Conservation (phyloP, 2,888 invertebrate species). For the Polydrusus cervinus region DNA sequence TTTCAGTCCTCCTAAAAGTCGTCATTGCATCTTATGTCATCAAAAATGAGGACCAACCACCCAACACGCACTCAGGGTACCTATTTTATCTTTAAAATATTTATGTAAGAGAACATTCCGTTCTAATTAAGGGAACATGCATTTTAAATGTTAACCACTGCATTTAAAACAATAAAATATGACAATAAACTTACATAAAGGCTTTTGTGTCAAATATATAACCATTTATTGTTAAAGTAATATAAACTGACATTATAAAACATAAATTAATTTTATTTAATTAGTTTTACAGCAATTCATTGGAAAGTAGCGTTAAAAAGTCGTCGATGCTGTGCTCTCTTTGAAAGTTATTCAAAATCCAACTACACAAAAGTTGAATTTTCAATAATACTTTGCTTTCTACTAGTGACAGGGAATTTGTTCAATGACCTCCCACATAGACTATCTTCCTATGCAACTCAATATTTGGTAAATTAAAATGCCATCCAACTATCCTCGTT, state of each 20-base stretch:
- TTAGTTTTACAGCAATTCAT: too few relatives aligned
- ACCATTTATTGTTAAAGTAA: background rate
- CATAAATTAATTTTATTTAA: background rate
- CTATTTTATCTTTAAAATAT: background rate
- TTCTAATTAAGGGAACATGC: conserved; percentile 5
- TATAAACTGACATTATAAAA: background rate
- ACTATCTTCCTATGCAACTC: too few relatives aligned
- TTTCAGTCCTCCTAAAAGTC: background rate
- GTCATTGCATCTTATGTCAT: background rate
- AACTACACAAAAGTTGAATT: too few relatives aligned
- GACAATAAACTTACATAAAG: conserved; percentile 30
- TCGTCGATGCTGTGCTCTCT: too few relatives aligned
- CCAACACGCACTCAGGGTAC: background rate
- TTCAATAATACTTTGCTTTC: too few relatives aligned
- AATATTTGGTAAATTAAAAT: too few relatives aligned
- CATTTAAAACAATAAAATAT: conserved; percentile 32
- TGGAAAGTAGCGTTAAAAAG: too few relatives aligned
- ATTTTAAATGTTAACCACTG: conserved; percentile 6
- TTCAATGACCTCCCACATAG: too few relatives aligned
- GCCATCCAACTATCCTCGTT: too few relatives aligned
- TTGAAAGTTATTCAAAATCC: too few relatives aligned
- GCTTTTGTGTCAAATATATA: conserved; percentile 17
- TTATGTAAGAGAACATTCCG: conserved; percentile 3
- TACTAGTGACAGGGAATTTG: too few relatives aligned
- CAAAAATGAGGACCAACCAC: background rate